Base-by-base conservation (phyloP, 1,140 invertebrate genomes). In the Luehdorfia chinensis region DNA sequence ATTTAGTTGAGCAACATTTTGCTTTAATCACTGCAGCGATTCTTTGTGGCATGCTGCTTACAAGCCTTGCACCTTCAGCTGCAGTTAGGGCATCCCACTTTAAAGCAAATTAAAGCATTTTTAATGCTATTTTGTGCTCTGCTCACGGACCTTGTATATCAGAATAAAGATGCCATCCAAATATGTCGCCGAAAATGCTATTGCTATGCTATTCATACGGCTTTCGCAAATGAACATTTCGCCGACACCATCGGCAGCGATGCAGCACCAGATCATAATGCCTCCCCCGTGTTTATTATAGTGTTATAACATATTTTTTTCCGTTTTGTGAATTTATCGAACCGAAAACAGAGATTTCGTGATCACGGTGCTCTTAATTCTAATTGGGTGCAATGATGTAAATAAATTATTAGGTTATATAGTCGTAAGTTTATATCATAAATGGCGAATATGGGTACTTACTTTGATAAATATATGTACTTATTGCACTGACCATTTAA, bases 351-450 rank as follows among this genome's bases (percentile, higher is more conserved):
- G 31, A 18, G 4, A 39, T 36, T 31, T 9, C 46, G 19, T 8
- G 16, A 25, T 39, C 21, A 16, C 37, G 32, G 49, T 33, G 19
- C 44, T 13, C 8, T 31, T 16, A 11, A 45, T 44, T 36, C 19
- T 37, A 34, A 43, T 15, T 45, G 5, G 51, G 56, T 59, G 56
- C 48, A 59, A 49, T 59, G 50, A 28, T 61, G 59, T 56, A 61
- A 27, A 61, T 65, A 52, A 41, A 37, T 47, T n/a, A 31, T 47
- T 14, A 36, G 13, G 31, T 47, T 11, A 43, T n/a, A 18, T 50
- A 51, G 23, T 39, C 16, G 32, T 50, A 52, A 32, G 39, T 50
- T 32, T 46, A 47, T 56, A 37, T n/a, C 9, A 56, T 50, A 32
- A 45, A 41, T 41, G 41, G 30, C 18, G 27, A 49, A 37, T 50